Conservation (phyloP, 2,113 vertebrate species). For the Opisthocomus hoazin region DNA sequence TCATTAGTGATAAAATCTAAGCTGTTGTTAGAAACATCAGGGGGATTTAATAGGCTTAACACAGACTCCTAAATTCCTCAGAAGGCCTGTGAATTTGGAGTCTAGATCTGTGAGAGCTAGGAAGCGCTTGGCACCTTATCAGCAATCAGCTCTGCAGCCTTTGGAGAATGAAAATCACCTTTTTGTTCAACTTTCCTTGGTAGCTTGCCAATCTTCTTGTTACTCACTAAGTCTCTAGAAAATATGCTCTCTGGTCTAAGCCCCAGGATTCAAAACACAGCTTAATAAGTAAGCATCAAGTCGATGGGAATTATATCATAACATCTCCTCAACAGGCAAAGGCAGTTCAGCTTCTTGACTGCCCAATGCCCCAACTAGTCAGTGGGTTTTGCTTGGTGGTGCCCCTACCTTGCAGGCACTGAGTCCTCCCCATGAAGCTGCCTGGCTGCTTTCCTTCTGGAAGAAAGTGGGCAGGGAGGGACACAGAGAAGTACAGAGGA, state of each 20-base stretch:
- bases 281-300: not conserved
- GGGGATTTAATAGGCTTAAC: slow-evolving; percentile 26
- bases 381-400: not conserved
- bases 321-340: not conserved
- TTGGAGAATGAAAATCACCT: slow-evolving; percentile 9
- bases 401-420: not conserved
- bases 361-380: not conserved
- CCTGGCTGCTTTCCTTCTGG: not conserved
- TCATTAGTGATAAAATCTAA: slow-evolving; percentile 26
- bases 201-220: not conserved
- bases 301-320: not conserved
- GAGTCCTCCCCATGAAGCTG: not conserved
- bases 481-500: not conserved
- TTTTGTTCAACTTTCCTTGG: not conserved
- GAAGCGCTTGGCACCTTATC: not conserved
- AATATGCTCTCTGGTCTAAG: not conserved
- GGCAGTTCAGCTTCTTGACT: not conserved
- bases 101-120: not conserved
- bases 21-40: slow-evolving; percentile 16
- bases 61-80: not conserved
- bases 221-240: not conserved
- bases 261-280: not conserved
- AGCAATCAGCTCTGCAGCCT: not conserved
- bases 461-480: not conserved
- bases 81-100: slow-evolving; percentile 5